These are phyloP conservation scores for Apis florea DNA, from an alignment of 1,140 invertebrate genomes.

Conservation along the genomic window DNA sequence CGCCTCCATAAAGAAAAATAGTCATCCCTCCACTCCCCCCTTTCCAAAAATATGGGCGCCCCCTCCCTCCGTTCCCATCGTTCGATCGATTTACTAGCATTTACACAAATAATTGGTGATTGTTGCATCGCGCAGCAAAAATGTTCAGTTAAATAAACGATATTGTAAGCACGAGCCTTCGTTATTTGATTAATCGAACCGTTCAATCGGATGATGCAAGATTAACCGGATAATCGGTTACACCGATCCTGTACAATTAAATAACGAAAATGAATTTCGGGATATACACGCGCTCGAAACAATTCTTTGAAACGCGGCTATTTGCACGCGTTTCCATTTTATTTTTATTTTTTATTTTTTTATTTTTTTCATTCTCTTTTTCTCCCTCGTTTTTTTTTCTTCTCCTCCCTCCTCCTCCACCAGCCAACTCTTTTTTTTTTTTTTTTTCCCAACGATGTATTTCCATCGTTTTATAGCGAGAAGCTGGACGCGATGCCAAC, in stretches of 20 bases:
- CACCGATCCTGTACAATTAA: constrained; percentile 45
- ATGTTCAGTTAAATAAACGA: constrained; percentile 56
- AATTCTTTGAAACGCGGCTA: constrained; percentile 4
- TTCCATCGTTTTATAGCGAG: background rate
- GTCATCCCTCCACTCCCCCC: background rate
- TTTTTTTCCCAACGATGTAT: background rate
- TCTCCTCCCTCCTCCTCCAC: no score
- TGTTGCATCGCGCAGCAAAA: constrained; percentile 38
- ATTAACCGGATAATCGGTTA: constrained; percentile 62
- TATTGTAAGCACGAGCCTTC: constrained; percentile 51
- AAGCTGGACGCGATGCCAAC: no score
- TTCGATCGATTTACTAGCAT: constrained; percentile 43
- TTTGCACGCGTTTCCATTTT: background rate
- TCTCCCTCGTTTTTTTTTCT: no score
- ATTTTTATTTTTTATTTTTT: background rate
- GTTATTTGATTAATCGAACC: constrained; percentile 61
- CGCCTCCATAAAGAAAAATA: constrained; percentile 14
- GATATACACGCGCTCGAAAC: background rate
- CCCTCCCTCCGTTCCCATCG: background rate
- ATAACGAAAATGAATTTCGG: constrained; percentile 38
- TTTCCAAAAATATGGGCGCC: background rate
- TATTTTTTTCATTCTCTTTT: background rate
- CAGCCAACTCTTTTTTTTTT: background rate
- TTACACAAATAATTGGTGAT: constrained; percentile 44
- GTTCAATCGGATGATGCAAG: constrained; percentile 58